phyloP scores from a whole-genome alignment of 2,888 invertebrate species.

The Clivina fossor region DNA sequence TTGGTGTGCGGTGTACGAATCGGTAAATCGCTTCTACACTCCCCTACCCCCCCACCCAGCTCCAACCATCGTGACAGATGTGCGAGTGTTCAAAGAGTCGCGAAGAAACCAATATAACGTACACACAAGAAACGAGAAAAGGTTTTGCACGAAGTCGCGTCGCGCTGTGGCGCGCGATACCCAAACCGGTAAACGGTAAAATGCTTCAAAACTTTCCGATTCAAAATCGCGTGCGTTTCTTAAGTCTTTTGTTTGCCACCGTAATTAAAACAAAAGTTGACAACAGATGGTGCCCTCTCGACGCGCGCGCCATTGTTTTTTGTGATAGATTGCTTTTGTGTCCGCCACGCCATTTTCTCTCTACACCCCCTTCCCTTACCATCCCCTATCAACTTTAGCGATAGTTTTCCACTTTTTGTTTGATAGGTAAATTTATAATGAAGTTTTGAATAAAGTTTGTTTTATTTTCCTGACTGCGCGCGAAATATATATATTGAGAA shows the following conservation, averaged over 20 bases:
- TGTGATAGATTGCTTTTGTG: constrained; percentile 53
- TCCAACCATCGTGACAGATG: constrained; percentile 17
- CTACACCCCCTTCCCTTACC: background rate
- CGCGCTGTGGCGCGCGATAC: no score
- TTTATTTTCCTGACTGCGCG: no score
- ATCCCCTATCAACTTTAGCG: background rate
- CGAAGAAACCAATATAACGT: constrained; percentile 2
- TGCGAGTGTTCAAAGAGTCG: constrained; percentile 17
- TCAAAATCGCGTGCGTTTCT: constrained; percentile 44
- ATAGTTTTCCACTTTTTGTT: constrained; percentile 23
- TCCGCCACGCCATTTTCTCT: background rate
- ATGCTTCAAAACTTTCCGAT: constrained; percentile 40
- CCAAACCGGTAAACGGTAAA: no score
- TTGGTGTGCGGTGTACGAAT: no score
- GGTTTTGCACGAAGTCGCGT: no score
- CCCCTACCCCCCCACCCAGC: constrained; percentile 26
- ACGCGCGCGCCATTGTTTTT: constrained; percentile 49
- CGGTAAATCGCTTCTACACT: no score
- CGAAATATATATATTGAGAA: no score
- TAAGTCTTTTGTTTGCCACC: constrained; percentile 50
- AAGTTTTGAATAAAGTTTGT: constrained; percentile 14
- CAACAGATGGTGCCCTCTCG: constrained; percentile 49
- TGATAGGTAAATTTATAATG: constrained; percentile 30
- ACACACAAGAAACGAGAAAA: constrained; percentile 19
- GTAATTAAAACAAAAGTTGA: constrained; percentile 54